Evolutionary conservation across 2,797 vertebrate species (phyloP), one percentile per base, ranked within the genome.

Genomic region (Valencia hispanica): DNA sequence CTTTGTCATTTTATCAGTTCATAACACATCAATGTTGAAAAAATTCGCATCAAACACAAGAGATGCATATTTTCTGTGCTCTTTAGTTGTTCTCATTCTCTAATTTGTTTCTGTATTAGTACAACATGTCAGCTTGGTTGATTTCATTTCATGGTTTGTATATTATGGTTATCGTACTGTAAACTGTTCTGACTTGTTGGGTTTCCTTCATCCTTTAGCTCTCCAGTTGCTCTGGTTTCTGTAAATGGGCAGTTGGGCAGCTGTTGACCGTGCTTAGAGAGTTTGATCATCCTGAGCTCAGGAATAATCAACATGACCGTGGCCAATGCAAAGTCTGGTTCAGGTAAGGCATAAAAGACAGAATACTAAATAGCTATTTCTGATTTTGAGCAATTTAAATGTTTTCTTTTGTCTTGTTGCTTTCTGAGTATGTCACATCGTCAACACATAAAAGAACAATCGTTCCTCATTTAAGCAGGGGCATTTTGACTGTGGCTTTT

Each of bases 271-370:
- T 75, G 79, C 84, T 81, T 74, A 72, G 80, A 84, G 86, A 86
- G 69, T 81, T 87, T 85, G 79, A 51, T 73, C 65, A 4, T 83
- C 83, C 75, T 75, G 76, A 88, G 83, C 91, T 74, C 83, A 83
- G 82, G 79, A 84, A 79, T 79, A 76, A 73, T 87, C 87, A 92
- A 85, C 87, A 95, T 96, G 95, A 95, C 93, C 39, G 90, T 95
- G 90, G 93, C 91, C 87, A 95, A 91, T 89, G 93, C 89, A 84
- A 94, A 94, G 80, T 95, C 92, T 80, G 94, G 93, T 82, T 91
- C 94, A 93, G 95, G 94, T 96, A 92, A 94, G 94, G 74, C 70
- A 61, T 17, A 27, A 53, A 30, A 68, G 36, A 74, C 55, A 63
- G 79, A 34, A 36, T 68, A 34, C 34, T n/a, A 8, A 63, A 9